Evolutionary conservation across 2,888 invertebrate genomes (phyloP).

Genomic region (Julus scanicus): DNA sequence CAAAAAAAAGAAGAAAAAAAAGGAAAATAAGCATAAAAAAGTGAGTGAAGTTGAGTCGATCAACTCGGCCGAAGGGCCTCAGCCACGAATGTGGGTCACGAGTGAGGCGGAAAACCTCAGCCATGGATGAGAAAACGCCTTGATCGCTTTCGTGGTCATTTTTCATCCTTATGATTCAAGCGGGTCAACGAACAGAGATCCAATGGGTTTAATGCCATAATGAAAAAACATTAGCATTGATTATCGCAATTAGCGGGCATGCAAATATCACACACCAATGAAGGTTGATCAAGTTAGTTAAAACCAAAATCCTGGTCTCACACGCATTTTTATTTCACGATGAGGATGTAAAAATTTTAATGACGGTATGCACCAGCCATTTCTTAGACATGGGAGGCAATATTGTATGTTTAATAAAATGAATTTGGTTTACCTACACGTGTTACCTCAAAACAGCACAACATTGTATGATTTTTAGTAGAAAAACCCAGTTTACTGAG

Average conservation of each 20-base stretch:
- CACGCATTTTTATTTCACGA: no score
- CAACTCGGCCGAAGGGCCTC: conserved; percentile 3
- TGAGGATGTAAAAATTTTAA: no score
- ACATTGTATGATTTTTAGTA: no score
- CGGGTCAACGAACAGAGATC: background rate
- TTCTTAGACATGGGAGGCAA: no score
- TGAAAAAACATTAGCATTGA: background rate
- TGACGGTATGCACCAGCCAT: no score
- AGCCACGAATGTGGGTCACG: conserved; percentile 41
- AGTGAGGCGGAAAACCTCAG: conserved; percentile 1
- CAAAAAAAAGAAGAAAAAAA: background rate
- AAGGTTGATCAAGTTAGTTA: background rate
- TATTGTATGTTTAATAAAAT: no score
- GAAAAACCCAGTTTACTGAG: no score
- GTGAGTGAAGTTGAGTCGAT: conserved; percentile 26
- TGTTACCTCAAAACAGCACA: no score
- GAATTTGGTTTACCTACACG: no score
- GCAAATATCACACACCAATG: background rate
- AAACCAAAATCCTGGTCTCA: background rate
- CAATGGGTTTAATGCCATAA: background rate
- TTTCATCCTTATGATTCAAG: background rate
- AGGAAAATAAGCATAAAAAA: background rate
- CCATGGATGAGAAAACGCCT: conserved; percentile 7
- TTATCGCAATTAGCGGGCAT: background rate
- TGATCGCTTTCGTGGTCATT: conserved; percentile 22